Evolutionary conservation across 2,888 invertebrate species (phyloP).

Genomic region (Dolichopus griseipennis): DNA sequence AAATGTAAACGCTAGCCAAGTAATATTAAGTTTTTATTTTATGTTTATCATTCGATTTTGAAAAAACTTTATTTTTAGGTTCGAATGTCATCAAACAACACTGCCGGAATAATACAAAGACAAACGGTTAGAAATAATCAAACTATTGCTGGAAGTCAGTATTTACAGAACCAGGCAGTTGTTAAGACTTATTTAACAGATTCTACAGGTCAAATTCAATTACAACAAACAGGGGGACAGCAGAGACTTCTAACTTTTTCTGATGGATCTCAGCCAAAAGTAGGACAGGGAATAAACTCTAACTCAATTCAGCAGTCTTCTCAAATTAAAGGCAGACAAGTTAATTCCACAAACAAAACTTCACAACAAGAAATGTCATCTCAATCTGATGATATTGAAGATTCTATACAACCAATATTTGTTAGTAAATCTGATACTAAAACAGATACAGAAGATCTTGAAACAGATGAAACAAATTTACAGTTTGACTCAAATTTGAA

Average conservation of each 20-base stretch:
- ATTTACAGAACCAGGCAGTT: slow-evolving; percentile 19
- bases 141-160: neutral
- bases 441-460: neutral
- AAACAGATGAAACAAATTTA: neutral
- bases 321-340: slow-evolving; percentile 15
- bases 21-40: no score
- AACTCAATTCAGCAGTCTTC: slow-evolving; percentile 23
- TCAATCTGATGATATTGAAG: slow-evolving; percentile 35
- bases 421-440: slow-evolving; percentile 21
- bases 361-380: slow-evolving; percentile 12
- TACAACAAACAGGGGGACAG: slow-evolving; percentile 15
- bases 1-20: neutral
- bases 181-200: slow-evolving; percentile 28
- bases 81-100: neutral
- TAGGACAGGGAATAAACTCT: slow-evolving; percentile 14
- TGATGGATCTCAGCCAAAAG: slow-evolving; percentile 24
- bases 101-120: slow-evolving; percentile 23
- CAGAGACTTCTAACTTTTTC: slow-evolving; percentile 28
- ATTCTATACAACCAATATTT: slow-evolving; percentile 39
- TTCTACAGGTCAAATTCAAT: slow-evolving; percentile 26
- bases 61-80: neutral
- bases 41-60: neutral
- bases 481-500: neutral
- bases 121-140: slow-evolving; percentile 10
- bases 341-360: slow-evolving; percentile 16